phyloP scores from a whole-genome alignment of 2,113 vertebrate genomes.

The Arizona elegans region DNA sequence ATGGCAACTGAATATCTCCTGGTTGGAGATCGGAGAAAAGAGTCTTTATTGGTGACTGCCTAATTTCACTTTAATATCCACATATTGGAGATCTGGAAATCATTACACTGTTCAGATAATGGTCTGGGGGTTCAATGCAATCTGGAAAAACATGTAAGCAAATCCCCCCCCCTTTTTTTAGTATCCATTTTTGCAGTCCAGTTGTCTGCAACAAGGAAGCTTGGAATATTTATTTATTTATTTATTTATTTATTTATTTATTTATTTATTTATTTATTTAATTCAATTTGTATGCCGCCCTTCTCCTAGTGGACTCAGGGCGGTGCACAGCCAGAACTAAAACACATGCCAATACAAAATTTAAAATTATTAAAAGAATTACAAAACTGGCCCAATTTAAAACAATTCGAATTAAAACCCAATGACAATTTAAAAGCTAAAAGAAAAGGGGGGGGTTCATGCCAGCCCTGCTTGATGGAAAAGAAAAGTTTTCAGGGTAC shows the following conservation, averaged over 20 bases:
- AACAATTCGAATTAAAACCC: too few species aligned
- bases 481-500: too few species aligned
- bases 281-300: too few species aligned
- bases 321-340: too few species aligned
- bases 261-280: too few species aligned
- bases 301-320: too few species aligned
- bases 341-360: too few species aligned
- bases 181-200: neutral
- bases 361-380: too few species aligned
- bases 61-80: neutral
- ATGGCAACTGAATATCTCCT: neutral
- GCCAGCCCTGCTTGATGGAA: too few species aligned
- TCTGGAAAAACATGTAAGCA: neutral
- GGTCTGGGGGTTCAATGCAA: neutral
- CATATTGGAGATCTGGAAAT: neutral
- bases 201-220: neutral
- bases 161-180: neutral
- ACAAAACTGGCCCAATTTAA: too few species aligned
- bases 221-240: neutral
- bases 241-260: neutral
- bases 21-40: neutral
- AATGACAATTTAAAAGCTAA: too few species aligned
- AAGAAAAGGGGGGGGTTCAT: too few species aligned
- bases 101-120: neutral
- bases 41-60: neutral